Conservation (phyloP, 2,797 vertebrate species). For the Lutjanus campechanus region DNA sequence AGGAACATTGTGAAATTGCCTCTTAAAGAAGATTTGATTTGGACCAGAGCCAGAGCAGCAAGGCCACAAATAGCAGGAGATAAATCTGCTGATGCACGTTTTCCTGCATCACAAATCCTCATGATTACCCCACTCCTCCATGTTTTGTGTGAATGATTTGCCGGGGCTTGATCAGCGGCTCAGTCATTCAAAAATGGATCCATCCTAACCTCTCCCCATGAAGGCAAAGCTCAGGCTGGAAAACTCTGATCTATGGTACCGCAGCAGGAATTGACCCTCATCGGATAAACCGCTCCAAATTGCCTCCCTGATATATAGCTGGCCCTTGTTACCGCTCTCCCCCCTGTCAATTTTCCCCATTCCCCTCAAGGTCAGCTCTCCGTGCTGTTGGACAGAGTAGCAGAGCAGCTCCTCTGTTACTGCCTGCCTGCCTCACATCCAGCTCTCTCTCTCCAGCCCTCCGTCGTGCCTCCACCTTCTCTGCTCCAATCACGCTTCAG, state of each 20-base stretch:
- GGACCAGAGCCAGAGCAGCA: slow-evolving; percentile 52
- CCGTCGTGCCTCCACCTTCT: slow-evolving; percentile 20
- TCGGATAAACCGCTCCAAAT: slow-evolving; percentile 87
- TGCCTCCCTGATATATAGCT: slow-evolving; percentile 86
- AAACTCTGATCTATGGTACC: slow-evolving; percentile 84
- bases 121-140: slow-evolving; percentile 74
- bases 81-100: slow-evolving; percentile 75
- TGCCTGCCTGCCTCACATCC: slow-evolving; percentile 55
- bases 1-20: slow-evolving; percentile 61
- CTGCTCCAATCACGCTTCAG: slow-evolving; percentile 59
- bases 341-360: slow-evolving; percentile 81
- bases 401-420: slow-evolving; percentile 71
- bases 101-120: slow-evolving; percentile 78
- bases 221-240: slow-evolving; percentile 68
- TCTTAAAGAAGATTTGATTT: slow-evolving; percentile 72
- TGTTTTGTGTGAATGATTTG: slow-evolving; percentile 78
- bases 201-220: slow-evolving; percentile 65
- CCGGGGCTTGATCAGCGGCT: slow-evolving; percentile 70
- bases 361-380: slow-evolving; percentile 85
- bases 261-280: slow-evolving; percentile 85
- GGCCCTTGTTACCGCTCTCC: slow-evolving; percentile 82
- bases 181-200: slow-evolving; percentile 77
- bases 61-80: slow-evolving; percentile 69
- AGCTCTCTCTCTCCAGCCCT: slow-evolving; percentile 11
- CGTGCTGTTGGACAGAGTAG: slow-evolving; percentile 77